phyloP scores from a whole-genome alignment of 2,888 invertebrate genomes.

The Cryptocephalus moraei region DNA sequence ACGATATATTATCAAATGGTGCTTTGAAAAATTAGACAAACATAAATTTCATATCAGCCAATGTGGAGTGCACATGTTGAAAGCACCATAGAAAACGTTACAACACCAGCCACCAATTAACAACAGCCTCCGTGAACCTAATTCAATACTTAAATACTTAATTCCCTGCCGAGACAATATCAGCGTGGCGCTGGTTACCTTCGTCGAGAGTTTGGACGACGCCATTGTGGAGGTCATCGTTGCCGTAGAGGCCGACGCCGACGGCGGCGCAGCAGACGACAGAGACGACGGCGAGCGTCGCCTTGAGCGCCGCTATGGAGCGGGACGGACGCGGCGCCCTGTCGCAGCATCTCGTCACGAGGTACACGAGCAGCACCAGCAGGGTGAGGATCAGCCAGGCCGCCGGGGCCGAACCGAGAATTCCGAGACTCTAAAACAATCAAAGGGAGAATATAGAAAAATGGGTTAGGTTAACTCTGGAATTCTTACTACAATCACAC shows the following conservation, averaged over 20 bases:
- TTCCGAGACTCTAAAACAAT: slow-evolving; percentile 73
- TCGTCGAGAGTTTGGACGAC: slow-evolving; percentile 49
- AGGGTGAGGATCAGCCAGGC: slow-evolving; percentile 86
- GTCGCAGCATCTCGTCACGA: slow-evolving; percentile 93
- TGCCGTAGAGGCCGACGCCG: slow-evolving; percentile 86
- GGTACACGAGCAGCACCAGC: slow-evolving; percentile 79
- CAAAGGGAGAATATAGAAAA: neutral
- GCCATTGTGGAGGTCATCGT: slow-evolving; percentile 89
- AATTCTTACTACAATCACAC: no score
- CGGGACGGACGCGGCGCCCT: slow-evolving; percentile 80
- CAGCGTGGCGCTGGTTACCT: slow-evolving; percentile 48
- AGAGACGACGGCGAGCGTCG: slow-evolving; percentile 68
- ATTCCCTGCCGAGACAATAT: no score
- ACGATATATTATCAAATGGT: no score
- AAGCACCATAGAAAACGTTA: no score
- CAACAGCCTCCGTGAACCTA: no score
- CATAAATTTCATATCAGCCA: no score
- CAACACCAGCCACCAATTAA: no score
- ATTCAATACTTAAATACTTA: no score
- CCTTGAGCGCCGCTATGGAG: slow-evolving; percentile 79
- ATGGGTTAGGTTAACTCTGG: no score
- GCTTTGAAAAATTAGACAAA: no score
- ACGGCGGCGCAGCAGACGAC: slow-evolving; percentile 80
- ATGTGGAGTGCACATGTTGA: no score
- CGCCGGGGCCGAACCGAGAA: slow-evolving; percentile 88